Conservation (phyloP, 2,888 invertebrate species). For the Oxytorus armatus region DNA sequence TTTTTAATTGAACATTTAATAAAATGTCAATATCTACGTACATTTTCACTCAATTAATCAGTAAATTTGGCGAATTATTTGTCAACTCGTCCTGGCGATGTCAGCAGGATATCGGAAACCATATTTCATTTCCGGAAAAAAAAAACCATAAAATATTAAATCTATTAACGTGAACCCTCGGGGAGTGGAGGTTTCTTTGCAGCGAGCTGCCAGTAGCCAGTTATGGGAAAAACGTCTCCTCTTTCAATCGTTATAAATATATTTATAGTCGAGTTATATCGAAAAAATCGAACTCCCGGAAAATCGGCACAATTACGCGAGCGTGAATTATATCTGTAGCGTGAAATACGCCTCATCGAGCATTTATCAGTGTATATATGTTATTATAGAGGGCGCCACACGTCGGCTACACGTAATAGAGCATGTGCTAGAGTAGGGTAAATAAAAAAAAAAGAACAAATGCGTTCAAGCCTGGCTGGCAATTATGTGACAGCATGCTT, state of each 20-base stretch:
- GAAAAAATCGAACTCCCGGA: slow-evolving; percentile 53
- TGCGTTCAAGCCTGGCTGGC: slow-evolving; percentile 38
- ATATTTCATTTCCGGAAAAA: too few species aligned
- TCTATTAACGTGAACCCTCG: background rate
- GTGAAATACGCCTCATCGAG: slow-evolving; percentile 65
- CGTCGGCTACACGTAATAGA: slow-evolving; percentile 16
- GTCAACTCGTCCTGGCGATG: too few species aligned
- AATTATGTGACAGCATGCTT: slow-evolving; percentile 57
- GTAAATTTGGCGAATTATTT: too few species aligned
- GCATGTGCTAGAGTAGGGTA: slow-evolving; percentile 38
- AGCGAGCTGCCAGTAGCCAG: slow-evolving; percentile 20
- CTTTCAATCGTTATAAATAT: background rate
- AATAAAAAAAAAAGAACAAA: slow-evolving; percentile 60
- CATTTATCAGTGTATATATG: slow-evolving; percentile 57
- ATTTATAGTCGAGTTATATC: background rate
- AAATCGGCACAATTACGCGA: slow-evolving; percentile 59
- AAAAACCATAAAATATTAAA: background rate
- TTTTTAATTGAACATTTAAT: too few species aligned
- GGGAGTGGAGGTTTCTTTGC: slow-evolving; percentile 9
- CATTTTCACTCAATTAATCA: too few species aligned
- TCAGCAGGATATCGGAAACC: too few species aligned
- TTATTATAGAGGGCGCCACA: slow-evolving; percentile 4
- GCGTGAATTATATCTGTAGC: slow-evolving; percentile 63
- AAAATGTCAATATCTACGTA: too few species aligned
- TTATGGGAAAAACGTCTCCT: slow-evolving; percentile 34